Base-by-base conservation (phyloP, 2,797 vertebrate species). In the Cuniculus paca region DNA sequence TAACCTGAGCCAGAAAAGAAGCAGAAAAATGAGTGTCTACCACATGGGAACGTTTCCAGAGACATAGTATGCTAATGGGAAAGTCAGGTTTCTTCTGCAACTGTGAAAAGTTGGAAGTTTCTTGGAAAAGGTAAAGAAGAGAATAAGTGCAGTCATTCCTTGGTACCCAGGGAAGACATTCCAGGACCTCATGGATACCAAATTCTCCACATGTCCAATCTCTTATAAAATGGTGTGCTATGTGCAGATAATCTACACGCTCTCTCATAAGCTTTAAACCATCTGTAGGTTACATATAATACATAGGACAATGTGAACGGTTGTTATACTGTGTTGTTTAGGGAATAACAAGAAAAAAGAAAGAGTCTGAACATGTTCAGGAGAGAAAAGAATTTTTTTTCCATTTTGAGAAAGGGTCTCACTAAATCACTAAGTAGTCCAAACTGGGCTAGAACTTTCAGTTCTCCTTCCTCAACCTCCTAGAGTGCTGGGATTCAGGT, bases 51-150 rank as follows among this genome's bases (percentile, higher is more conserved):
- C 58, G 31, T 77, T 24, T 93, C 68, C 7, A 24, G 31, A 9
- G 20, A 61, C 63, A 75, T 10, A 84, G 52, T 19, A 26, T 39
- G 11, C 79, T 78, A 17, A 5, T 83, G 60, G 54, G 63, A 79
- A 12, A 19, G 58, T 42, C 50, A 24, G 13, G 24, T 42, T 79
- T 75, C 48, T 82, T 68, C 68, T 60, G 3, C n/a, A 39, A 50
- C 10, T 58, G 22, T 54, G 50, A 34, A 60, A 72, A 65, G 4
- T 10, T 4, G 31, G 34, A 54, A 92, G 54, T 70, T 39, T 75
- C 70, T 91, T 34, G 54, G 56, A 90, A 90, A 94, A 90, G 28
- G 24, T 70, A 54, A 88, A 78, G 58, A 36, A 77, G 36, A 45
- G 4, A 79, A 1, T 58, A 63, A 79, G n/a, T 60, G 16, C 9